A percentile compares a stretch with the other conserved stretches of the same genome.
Conservation (phyloP, 2,888 invertebrate species). For the Andrena flavipes region DNA sequence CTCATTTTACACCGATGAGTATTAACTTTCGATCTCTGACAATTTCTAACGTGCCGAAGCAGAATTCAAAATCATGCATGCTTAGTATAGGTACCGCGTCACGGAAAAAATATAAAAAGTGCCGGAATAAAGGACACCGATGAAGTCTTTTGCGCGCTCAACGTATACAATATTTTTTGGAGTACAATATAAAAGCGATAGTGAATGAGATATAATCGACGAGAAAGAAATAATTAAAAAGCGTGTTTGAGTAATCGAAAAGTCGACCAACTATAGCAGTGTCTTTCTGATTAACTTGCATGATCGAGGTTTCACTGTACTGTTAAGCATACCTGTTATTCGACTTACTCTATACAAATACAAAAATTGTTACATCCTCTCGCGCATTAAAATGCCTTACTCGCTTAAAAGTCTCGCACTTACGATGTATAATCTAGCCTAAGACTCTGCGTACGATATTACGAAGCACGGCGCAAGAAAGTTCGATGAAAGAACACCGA, state of each 20-base stretch:
- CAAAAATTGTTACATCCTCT: slow-evolving; percentile 83
- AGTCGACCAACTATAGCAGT: slow-evolving; percentile 30
- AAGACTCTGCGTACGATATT: slow-evolving; percentile 73
- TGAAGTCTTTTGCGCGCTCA: not conserved
- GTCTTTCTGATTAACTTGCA: slow-evolving; percentile 35
- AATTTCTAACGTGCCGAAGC: slow-evolving; percentile 6
- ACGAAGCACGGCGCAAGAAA: slow-evolving; percentile 76
- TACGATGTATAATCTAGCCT: slow-evolving; percentile 76
- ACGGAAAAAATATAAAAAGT: slow-evolving; percentile 6
- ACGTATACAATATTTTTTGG: slow-evolving; percentile 4
- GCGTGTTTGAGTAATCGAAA: slow-evolving; percentile 41
- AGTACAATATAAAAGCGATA: not conserved
- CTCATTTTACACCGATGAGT: slow-evolving; percentile 10
- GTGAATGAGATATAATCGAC: slow-evolving; percentile 2
- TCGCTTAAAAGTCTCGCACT: slow-evolving; percentile 63
- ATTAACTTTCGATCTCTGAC: not conserved
- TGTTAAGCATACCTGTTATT: slow-evolving; percentile 70
- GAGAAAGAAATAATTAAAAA: slow-evolving; percentile 14
- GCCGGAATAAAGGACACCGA: not conserved
- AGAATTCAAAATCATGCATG: slow-evolving; percentile 1
- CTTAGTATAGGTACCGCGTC: slow-evolving; percentile 20
- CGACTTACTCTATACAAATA: slow-evolving; percentile 81
- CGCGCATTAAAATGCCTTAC: slow-evolving; percentile 80
- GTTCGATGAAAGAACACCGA: slow-evolving; percentile 74
- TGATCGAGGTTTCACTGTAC: slow-evolving; percentile 59